Conservation (phyloP, 2,113 vertebrate species). For the Piliocolobus tephrosceles region DNA sequence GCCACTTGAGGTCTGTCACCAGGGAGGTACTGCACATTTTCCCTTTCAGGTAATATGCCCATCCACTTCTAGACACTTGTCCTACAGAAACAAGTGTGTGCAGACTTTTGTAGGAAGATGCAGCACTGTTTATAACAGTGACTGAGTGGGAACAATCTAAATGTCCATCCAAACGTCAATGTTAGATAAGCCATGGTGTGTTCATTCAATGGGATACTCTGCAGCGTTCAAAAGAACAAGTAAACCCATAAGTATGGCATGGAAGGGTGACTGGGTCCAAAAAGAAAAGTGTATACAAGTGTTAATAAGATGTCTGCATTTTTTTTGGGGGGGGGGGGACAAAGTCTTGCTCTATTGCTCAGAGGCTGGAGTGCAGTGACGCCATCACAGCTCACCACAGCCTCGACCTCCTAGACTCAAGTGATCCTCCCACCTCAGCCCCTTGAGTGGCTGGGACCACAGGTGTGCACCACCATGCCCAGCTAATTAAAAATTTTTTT, state of each 20-base stretch:
- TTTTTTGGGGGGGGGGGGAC: no score
- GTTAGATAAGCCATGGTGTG: fast-evolving
- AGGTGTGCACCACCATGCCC: no score
- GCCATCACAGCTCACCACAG: no score
- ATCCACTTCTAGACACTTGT: background rate
- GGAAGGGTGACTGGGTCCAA: fast-evolving
- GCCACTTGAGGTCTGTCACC: fast-evolving
- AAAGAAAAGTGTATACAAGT: fast-evolving
- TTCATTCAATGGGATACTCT: fast-evolving
- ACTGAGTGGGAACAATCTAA: no score
- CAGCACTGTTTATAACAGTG: fast-evolving
- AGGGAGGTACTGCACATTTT: background rate
- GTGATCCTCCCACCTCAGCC: no score
- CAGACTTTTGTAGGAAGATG: background rate
- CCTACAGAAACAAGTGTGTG: fast-evolving
- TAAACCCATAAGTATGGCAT: fast-evolving
- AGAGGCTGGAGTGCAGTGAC: no score
- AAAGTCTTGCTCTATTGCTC: no score
- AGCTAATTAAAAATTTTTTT: no score
- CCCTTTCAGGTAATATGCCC: background rate
- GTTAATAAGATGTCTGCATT: fast-evolving
- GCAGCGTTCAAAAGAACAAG: fast-evolving
- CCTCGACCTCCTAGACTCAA: no score
- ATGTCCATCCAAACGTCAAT: background rate
- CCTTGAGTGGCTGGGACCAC: no score